Evolutionary conservation across 1,140 invertebrate genomes (phyloP).

Genomic region (Orchestia grillus): DNA sequence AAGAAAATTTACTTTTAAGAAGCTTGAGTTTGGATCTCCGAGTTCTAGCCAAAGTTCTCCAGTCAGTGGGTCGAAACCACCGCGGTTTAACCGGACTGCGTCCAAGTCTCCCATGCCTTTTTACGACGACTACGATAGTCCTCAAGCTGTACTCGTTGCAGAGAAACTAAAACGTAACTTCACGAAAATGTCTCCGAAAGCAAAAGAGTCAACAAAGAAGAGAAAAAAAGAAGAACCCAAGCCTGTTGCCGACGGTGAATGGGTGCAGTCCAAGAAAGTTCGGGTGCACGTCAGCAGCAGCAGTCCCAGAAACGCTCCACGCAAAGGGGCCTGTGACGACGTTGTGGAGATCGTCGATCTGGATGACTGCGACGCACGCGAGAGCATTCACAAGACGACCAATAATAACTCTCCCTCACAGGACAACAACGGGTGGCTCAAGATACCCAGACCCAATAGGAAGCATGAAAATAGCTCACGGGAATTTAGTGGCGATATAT

Average conservation of each 20-base stretch:
- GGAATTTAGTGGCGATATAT: not conserved
- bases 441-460: not conserved
- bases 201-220: not conserved
- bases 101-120: not conserved
- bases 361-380: not conserved
- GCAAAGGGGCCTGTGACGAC: not conserved
- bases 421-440: not conserved
- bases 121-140: not conserved
- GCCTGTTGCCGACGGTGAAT: constrained; percentile 6
- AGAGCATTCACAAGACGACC: not conserved
- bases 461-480: not conserved
- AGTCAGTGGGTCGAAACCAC: not conserved
- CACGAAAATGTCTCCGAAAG: not conserved
- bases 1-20: constrained; percentile 15
- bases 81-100: not conserved
- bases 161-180: not conserved
- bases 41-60: not conserved
- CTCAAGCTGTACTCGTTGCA: not conserved
- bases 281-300: not conserved
- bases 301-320: not conserved
- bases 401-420: not conserved
- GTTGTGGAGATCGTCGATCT: not conserved
- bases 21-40: not conserved
- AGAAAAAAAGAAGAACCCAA: constrained; percentile 1
- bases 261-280: not conserved